Base-by-base conservation (phyloP, 2,113 vertebrate genomes). In the Gallinago jamesoni region DNA sequence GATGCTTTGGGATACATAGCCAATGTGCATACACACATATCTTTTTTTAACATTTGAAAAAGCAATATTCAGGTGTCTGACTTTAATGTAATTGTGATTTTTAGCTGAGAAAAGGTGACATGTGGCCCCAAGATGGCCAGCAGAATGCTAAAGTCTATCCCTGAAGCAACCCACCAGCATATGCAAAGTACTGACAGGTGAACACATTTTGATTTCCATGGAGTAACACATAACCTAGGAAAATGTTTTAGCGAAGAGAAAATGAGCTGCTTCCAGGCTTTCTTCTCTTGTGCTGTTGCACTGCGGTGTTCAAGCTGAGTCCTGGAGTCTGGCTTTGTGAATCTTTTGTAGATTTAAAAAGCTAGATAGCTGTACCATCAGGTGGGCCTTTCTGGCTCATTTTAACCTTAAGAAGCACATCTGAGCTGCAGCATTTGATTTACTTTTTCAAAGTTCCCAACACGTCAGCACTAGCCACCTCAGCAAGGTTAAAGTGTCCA, bases 401-500 rank as follows among this genome's bases (percentile, higher is more conserved):
- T 87, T 62, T 70, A 63, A 63, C 41, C 12, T 55, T 48, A 70
- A 64, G 60, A 84, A 88, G 60, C 59, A 73, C 12, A 57, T 3
- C 25, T 76, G 64, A 63, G 18, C 16, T 66, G 31, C 25, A 77
- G 62, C n/a, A 30, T 75, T 87, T 45, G 72, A 87, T 94, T 97
- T 95, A 85, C 87, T 85, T 88, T 96, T 97, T 89, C 96, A 94
- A 97, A 97, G 92, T 95, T 96, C 81, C 87, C 60, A 87, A 87
- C 74, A 93, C n/a, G 37, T 94, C 96, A 97, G 85, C 95, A 93
- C n/a, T 81, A 96, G 87, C 92, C 95, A 47, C 55, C 37, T 94
- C 97, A 97, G 72, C 91, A 93, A 84, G 93, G n/a, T 53, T 55
- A 39, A 95, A 89, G 74, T 74, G 74, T 64, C 62, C n/a, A 35